These are phyloP conservation scores for Hydropsyche betteni DNA, from an alignment of 2,888 invertebrate genomes.

Conservation along the genomic window DNA sequence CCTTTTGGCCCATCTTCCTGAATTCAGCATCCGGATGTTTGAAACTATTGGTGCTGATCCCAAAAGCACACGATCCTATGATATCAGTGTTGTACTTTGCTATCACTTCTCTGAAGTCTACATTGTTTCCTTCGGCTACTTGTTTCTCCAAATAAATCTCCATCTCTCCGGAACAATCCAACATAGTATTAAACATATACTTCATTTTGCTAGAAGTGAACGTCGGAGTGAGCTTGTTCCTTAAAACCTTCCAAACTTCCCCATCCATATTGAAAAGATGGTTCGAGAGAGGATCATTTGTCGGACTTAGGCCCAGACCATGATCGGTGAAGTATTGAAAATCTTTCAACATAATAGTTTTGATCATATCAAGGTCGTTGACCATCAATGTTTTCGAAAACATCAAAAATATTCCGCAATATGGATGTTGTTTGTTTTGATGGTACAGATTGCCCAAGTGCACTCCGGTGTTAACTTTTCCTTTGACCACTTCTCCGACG, in stretches of 20 bases:
- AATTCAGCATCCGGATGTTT: constrained; percentile 49
- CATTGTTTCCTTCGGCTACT: background rate
- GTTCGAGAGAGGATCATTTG: constrained; percentile 32
- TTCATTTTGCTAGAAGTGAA: constrained; percentile 48
- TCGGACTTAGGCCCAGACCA: constrained; percentile 36
- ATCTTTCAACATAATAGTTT: constrained; percentile 40
- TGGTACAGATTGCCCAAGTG: background rate
- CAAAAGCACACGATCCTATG: constrained; percentile 47
- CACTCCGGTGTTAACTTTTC: background rate
- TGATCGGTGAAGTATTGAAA: constrained; percentile 41
- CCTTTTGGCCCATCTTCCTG: constrained; percentile 47
- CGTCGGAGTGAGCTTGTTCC: constrained; percentile 45
- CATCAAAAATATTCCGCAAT: constrained; percentile 7
- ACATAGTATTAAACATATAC: constrained; percentile 42
- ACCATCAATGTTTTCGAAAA: constrained; percentile 17
- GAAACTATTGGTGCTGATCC: constrained; percentile 43
- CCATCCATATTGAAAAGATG: constrained; percentile 44
- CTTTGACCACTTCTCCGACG: background rate
- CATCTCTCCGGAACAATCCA: constrained; percentile 50
- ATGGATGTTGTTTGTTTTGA: constrained; percentile 13
- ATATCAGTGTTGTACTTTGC: constrained; percentile 44
- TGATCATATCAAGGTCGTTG: constrained; percentile 42
- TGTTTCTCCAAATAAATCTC: constrained; percentile 15
- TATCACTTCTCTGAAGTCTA: constrained; percentile 28
- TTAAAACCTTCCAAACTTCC: constrained; percentile 41